Base-by-base conservation (phyloP, 2,797 vertebrate species). In the Liparis tanakae region DNA sequence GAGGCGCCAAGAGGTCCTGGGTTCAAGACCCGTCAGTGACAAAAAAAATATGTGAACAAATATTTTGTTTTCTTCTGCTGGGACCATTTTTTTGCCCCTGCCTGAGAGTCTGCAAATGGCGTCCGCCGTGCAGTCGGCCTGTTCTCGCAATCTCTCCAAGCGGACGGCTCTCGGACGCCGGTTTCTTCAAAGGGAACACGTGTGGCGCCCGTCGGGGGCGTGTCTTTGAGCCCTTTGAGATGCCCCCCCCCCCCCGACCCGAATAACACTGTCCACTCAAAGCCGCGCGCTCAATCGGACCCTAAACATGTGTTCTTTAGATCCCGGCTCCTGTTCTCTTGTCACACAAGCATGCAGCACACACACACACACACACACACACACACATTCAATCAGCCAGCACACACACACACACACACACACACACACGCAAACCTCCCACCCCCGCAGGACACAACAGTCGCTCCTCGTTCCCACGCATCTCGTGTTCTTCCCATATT, bases 261-360 rank as follows among this genome's bases (percentile, higher is more conserved):
- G 93, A 91, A 92, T 87, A 90, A 89, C 70, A 15, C 83, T 80
- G 82, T 85, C 81, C 74, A 72, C 75, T 85, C 83, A 88, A 87
- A 88, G 88, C 79, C 4, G 58, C 3, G 82, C 54, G 82, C 87
- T 88, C 80, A 55, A 67, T 83, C 78, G 77, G 79, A 89, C 86
- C 85, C 85, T 76, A 82, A 91, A 91, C 91, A 91, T 88, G 86
- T 88, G 90, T 85, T 84, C 87, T 78, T 92, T 83, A 92, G 86
- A 92, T 91, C 86, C 83, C 72, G 0, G 78, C 89, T 90, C 85
- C 79, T 89, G 89, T 90, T 91, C 88, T 69, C 68, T 73, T 71
- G 79, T 81, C 82, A 83, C 87, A 87, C 87, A 75, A 65, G 78
- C 70, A 60, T 79, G 46, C 72, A 85, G 33, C 58, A 67, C 22